Base-by-base conservation (phyloP, 2,797 vertebrate genomes). In the Momotus momota region DNA sequence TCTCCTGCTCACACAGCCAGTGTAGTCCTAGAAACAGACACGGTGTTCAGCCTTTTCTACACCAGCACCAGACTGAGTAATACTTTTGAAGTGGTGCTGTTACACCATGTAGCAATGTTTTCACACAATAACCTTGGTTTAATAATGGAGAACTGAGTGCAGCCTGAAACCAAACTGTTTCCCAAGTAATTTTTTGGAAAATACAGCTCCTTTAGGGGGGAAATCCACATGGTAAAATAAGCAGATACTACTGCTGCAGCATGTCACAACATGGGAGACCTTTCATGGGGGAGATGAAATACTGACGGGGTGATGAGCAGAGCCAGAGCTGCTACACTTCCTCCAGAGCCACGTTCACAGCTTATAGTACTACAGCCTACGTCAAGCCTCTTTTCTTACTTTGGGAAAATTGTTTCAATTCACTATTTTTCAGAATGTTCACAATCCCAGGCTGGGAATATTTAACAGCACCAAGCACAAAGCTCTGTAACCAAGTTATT, bases 281-380 rank as follows among this genome's bases (percentile, higher is more conserved):
- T 62, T 71, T 81, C 65, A 41, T 2, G 19, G 25, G 33, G 29
- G 10, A 81, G 33, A 41, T 14, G 29, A 58, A 86, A 58, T 65
- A 20, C 21, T 11, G 61, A 19, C 1, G 0, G 54, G 27, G 60
- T 43, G 46, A 41, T 1, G 2, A 52, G 33, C 5, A 2, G 40
- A 60, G 65, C 46, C 48, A 6, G 12, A 77, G 58, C 58, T 82
- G 51, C 71, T 43, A 3, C 1, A 1, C n/a, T 58, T 60, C 45
- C 20, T 46, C 49, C 38, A 33, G 29, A 51, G 38, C 52, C 58
- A n/a, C 4, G 0, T 48, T 46, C 60, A 41, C 41, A 41, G 21
- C 33, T 35, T 15, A 12, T 20, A 72, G 20, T 20, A 65, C 52
- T 54, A n/a, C 45, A 17, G 3, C 51, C 17, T 33, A 19, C 29